phyloP scores from a whole-genome alignment of 1,140 invertebrate species.

The Platorchestia sp. region DNA sequence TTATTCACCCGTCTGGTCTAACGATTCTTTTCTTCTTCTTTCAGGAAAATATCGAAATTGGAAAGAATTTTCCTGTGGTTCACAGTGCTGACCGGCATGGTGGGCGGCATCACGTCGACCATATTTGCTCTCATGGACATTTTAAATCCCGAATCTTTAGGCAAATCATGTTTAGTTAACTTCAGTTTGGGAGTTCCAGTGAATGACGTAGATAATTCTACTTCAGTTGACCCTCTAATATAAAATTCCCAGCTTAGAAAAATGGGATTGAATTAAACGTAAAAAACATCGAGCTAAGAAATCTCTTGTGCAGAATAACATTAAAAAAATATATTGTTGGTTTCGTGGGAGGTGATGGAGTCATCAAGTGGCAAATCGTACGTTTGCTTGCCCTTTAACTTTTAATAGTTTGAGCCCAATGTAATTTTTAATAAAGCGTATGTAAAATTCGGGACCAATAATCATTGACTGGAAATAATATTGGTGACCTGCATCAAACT shows the following conservation, averaged over 20 bases:
- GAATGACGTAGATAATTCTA: background rate
- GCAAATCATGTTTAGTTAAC: constrained; percentile 55
- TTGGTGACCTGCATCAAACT: background rate
- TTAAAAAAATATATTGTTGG: too few species aligned
- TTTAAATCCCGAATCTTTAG: constrained; percentile 56
- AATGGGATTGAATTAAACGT: background rate
- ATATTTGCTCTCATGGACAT: constrained; percentile 56
- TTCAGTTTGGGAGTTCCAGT: constrained; percentile 12
- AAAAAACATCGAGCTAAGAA: too few species aligned
- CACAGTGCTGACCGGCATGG: constrained; percentile 72
- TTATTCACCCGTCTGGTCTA: background rate
- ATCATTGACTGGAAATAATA: background rate
- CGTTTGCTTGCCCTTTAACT: too few species aligned
- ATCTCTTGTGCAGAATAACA: too few species aligned
- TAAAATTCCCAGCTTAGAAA: background rate
- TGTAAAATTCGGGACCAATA: background rate
- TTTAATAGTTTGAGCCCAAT: background rate
- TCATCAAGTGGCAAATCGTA: too few species aligned
- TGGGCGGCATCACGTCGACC: constrained; percentile 57
- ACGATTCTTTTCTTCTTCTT: constrained; percentile 59
- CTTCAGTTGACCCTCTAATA: background rate
- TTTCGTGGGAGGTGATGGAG: too few species aligned
- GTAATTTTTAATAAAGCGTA: background rate
- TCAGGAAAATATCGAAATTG: constrained; percentile 72
- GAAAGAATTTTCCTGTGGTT: constrained; percentile 74